Evolutionary conservation across 2,797 vertebrate species (phyloP), one percentile per base, ranked within the genome.

Genomic region (Sebastiscus tertius): DNA sequence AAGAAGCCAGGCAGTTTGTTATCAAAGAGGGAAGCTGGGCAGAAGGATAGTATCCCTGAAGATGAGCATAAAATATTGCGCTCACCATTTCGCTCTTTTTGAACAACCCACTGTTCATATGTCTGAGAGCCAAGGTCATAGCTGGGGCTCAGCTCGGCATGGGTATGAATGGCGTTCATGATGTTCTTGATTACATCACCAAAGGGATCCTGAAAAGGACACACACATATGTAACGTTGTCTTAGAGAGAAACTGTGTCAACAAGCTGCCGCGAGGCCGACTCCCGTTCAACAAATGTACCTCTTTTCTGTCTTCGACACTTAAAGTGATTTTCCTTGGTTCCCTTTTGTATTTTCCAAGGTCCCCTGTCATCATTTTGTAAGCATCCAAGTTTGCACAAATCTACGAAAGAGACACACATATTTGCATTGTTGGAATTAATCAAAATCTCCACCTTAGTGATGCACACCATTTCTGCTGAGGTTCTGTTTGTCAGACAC

Each of bases 61-160:
- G 8, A 46, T 18, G 9, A 58, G 16, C 6, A 14, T 46, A 6
- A 70, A 24, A 22, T 31, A 12, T 14, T 10, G 8, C 6, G 13
- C 93, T 91, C 69, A 99, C 98, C 97, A 87, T 90, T 95, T 83
- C 95, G 96, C 89, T 98, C 97, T 86, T 90, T 96, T 77, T 96
- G 95, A 81, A 98, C 96, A 29, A 95, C 96, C 98, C 98, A 99
- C 79, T 98, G 98, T 78, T 99, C 98, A 54, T 99, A 99, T 8
- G 92, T 96, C 88, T 99, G 99, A 75, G 97, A 96, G 87, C 98
- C 98, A 67, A 97, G 96, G 52, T 98, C 97, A 81, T 93, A 95
- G 59, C 87, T 94, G 31, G 97, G 95, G 85, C 64, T 85, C 66
- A 98, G 89, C 12, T 93, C 71, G 22, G 96, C 96, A 62, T 98